phyloP scores from a whole-genome alignment of 2,797 vertebrate species.

The Poecile montanus region DNA sequence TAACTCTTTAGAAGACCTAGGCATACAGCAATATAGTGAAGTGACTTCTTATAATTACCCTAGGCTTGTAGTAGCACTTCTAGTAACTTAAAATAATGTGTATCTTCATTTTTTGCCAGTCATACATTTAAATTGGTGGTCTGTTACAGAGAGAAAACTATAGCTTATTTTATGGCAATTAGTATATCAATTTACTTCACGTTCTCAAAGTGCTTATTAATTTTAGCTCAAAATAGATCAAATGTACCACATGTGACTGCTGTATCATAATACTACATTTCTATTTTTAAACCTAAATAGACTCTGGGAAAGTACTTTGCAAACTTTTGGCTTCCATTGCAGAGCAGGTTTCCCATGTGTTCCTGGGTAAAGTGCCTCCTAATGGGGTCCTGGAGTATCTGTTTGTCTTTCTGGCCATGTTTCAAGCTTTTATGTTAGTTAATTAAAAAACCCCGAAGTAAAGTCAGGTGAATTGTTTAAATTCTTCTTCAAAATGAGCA shows the following conservation, averaged over 20 bases:
- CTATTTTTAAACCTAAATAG: constrained; percentile 70
- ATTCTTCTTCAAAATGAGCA: background rate
- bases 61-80: background rate
- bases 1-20: background rate
- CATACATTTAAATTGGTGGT: background rate
- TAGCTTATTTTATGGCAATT: constrained; percentile 63
- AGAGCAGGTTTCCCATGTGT: constrained; percentile 10
- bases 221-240: constrained; percentile 67
- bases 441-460: background rate
- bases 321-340: constrained; percentile 44
- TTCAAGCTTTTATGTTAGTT: background rate
- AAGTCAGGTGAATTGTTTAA: background rate
- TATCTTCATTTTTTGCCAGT: constrained; percentile 6
- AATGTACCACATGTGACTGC: constrained; percentile 66
- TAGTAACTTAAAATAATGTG: background rate
- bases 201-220: constrained; percentile 63
- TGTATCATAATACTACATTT: constrained; percentile 62
- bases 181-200: constrained; percentile 63
- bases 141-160: constrained; percentile 22
- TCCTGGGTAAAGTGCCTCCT: constrained; percentile 22
- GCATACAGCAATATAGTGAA: background rate
- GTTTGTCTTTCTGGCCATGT: background rate
- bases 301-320: constrained; percentile 58
- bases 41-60: background rate
- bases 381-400: background rate